Base-by-base conservation (phyloP, 1,140 invertebrate genomes). In the Eulimnadia texana region DNA sequence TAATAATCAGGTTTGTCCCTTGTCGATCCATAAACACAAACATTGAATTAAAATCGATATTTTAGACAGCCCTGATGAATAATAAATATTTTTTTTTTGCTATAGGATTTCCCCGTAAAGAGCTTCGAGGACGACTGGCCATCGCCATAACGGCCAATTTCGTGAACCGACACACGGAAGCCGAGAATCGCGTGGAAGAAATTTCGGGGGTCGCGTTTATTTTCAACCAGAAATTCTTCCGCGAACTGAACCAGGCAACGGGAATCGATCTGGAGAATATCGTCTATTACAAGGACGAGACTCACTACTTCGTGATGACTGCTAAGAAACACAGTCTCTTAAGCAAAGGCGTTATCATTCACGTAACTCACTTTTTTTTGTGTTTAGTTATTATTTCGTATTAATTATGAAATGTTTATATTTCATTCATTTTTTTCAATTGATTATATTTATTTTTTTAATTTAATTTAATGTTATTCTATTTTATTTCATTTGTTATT, bases 221-320 rank as follows among this genome's bases (percentile, higher is more conserved):
- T 67, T 98, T 97, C 71, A 96, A 98, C 74, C 95, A 97, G 76
- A 92, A 96, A 70, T 98, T 98, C 75, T 95, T 95, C 72, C 90
- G 92, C 68, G 91, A 97, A 70, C 77, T 98, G 24, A 86, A 90
- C 67, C 82, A 75, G 64, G 83, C 82, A 50, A 97, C 92, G 1
- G 87, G 89, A 58, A 98, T 99, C 64, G 93, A 98, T 75, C 76
- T 99, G 56, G 95, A 98, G 72, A 99, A 99, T 72, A 97, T 99
- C 59, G 94, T 98, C 0, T 98, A 98, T 76, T 99, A 99, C 72
- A 92, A 92, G 72, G 95, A 98, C 74, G 94, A 98, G 65, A 98
- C 95, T 0, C 94, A 99, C 73, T 99, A 98, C 72, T 98, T 98
- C 77, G 95, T 98, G 1, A 98, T 98, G 95, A 98, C 95, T 13